phyloP scores from a whole-genome alignment of 2,113 vertebrate species.

The Synchiropus splendidus region DNA sequence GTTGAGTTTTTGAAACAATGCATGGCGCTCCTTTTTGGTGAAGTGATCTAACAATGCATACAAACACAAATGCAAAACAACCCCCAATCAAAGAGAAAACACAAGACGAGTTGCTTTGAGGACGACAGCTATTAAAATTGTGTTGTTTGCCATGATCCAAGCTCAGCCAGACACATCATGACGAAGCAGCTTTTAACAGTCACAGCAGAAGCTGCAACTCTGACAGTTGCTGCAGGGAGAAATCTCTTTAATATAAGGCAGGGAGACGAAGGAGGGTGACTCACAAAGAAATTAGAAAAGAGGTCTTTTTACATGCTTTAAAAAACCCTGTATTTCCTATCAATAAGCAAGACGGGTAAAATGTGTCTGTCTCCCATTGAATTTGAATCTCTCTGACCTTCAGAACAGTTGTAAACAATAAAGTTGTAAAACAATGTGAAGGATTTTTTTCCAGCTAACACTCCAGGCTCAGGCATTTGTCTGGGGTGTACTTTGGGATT shows the following conservation, averaged over 20 bases:
- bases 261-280: constrained; percentile 30
- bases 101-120: constrained; percentile 16
- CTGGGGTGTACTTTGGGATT: too few species aligned
- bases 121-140: constrained; percentile 34
- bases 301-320: constrained; percentile 17
- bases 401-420: constrained; percentile 5
- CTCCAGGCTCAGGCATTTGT: too few species aligned
- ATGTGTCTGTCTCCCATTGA: constrained; percentile 21
- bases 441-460: constrained; percentile 3
- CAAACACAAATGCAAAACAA: too few species aligned
- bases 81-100: too few species aligned
- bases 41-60: too few species aligned
- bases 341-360: not conserved
- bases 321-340: constrained; percentile 1
- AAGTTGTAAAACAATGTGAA: constrained; percentile 8
- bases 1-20: too few species aligned
- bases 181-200: constrained; percentile 39
- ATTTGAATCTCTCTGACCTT: constrained; percentile 31
- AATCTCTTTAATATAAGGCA: constrained; percentile 48
- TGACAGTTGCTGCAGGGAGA: constrained; percentile 31
- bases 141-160: constrained; percentile 21
- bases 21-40: too few species aligned
- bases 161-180: constrained; percentile 44
- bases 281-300: constrained; percentile 39
- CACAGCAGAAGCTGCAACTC: constrained; percentile 36